Evolutionary conservation across 1,140 invertebrate genomes (phyloP), one percentile per base, ranked within the genome.

Genomic region (Zophobas morio): DNA sequence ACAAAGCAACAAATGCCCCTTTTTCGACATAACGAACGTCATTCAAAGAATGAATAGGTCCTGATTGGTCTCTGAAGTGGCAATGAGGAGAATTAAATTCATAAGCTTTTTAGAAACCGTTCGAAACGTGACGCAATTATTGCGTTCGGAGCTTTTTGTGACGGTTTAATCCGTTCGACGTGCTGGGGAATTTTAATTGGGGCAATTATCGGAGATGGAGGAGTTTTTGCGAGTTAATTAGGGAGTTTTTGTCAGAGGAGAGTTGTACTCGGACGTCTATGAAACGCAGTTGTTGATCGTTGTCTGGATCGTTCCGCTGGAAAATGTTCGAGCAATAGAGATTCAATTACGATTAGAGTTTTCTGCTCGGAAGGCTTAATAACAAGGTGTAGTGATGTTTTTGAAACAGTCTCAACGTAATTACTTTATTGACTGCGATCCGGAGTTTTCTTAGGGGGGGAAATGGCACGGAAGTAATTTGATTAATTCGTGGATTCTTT

Each of bases 91-190:
- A 66, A 66, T 66, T 66, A 46, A 66, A 66, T 66, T 66, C 60
- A 42, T 47, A 66, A 66, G 60, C 60, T 42, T 39, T 66, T 66
- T 42, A 66, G 42, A 66, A 66, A 40, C 39, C 60, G n/a, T 66
- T 66, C 42, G 33, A 66, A 66, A 66, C 35, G 60, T 66, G 60
- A 66, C 6, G 35, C 42, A 66, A 66, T 66, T 66, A 66, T 66
- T 66, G 2, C 39, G 6, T 42, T 39, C 35, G 49, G 20, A 20
- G 6, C 20, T 51, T 20, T 51, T 51, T 51, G 49, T 51, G n/a
- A 4, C n/a, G 34, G 39, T 63, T 66, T 66, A 66, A 66, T 42
- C 60, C n/a, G 2, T 39, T 33, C 42, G 3, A 51, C 56, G 34
- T 2, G 6, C 56, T 56, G 35, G 36, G 33, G 36, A 66, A 66